A percentile compares a stretch with the other conserved stretches of the same genome.
Evolutionary conservation across 2,888 invertebrate genomes (phyloP).

Genomic region (Meiosimyza platycephala): DNA sequence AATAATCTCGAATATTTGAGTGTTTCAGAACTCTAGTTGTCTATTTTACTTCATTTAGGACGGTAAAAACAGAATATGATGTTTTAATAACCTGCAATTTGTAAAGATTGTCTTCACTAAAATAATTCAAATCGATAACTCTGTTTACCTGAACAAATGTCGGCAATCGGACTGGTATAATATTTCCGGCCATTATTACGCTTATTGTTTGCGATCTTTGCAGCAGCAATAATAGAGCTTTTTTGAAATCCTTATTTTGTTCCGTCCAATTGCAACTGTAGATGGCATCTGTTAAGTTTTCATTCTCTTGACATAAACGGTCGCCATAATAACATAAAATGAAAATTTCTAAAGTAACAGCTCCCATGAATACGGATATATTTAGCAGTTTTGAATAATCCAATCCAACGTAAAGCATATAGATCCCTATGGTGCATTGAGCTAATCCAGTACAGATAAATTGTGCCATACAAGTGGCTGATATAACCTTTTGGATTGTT

Average conservation of each 20-base stretch:
- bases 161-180: slow-evolving; percentile 69
- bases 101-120: background rate
- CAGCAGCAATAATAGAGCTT: slow-evolving; percentile 65
- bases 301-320: slow-evolving; percentile 68
- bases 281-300: slow-evolving; percentile 67
- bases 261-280: slow-evolving; percentile 71
- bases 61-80: slow-evolving; percentile 56
- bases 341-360: slow-evolving; percentile 69
- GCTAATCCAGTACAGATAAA: slow-evolving; percentile 66
- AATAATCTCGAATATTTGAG: too few relatives aligned
- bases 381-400: slow-evolving; percentile 43
- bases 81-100: slow-evolving; percentile 54
- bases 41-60: slow-evolving; percentile 49
- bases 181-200: slow-evolving; percentile 69
- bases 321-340: slow-evolving; percentile 71
- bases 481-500: slow-evolving; percentile 68
- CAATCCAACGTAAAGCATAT: slow-evolving; percentile 62
- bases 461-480: slow-evolving; percentile 70
- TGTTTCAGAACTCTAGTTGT: too few relatives aligned
- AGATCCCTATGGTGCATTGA: slow-evolving; percentile 63
- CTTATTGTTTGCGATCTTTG: slow-evolving; percentile 69
- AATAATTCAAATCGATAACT: background rate
- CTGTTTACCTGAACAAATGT: slow-evolving; percentile 68
- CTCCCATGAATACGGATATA: slow-evolving; percentile 55
- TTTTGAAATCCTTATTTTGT: slow-evolving; percentile 67